phyloP scores from a whole-genome alignment of 1,140 invertebrate species.

The Macrosteles quadrilineatus region DNA sequence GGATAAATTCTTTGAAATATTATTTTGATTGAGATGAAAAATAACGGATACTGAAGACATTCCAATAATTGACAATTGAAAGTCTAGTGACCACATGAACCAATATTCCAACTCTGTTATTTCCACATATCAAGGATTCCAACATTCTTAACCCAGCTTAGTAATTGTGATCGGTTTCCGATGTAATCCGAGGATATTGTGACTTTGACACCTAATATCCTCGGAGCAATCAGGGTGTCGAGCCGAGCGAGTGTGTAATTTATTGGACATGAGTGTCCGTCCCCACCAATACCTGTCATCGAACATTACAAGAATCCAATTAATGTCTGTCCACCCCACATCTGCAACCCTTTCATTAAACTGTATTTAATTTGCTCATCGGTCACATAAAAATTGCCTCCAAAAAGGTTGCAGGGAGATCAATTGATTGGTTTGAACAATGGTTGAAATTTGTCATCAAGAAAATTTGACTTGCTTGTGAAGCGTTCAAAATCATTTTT shows the following conservation, averaged over 20 bases:
- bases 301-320: constrained; percentile 22
- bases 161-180: constrained; percentile 1
- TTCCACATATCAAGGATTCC: no score
- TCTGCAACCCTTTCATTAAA: constrained; percentile 7
- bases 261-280: constrained; percentile 6
- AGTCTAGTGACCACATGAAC: no score
- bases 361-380: neutral
- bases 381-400: constrained; percentile 10
- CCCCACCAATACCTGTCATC: constrained; percentile 13
- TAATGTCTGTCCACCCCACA: constrained; percentile 1
- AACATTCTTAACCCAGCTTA: neutral
- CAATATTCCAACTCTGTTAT: no score
- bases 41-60: no score
- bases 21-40: no score
- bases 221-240: neutral
- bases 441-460: no score
- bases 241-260: constrained; percentile 6
- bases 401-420: no score
- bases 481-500: no score
- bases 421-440: no score
- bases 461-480: no score
- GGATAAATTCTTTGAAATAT: no score
- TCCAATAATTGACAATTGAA: no score
- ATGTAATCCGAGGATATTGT: constrained; percentile 12
- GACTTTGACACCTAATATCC: constrained; percentile 16